A percentile compares a stretch with the other conserved stretches of the same genome.
These are phyloP conservation scores for Calliphora vomitoria DNA, from an alignment of 2,888 invertebrate species.

Conservation along the genomic window DNA sequence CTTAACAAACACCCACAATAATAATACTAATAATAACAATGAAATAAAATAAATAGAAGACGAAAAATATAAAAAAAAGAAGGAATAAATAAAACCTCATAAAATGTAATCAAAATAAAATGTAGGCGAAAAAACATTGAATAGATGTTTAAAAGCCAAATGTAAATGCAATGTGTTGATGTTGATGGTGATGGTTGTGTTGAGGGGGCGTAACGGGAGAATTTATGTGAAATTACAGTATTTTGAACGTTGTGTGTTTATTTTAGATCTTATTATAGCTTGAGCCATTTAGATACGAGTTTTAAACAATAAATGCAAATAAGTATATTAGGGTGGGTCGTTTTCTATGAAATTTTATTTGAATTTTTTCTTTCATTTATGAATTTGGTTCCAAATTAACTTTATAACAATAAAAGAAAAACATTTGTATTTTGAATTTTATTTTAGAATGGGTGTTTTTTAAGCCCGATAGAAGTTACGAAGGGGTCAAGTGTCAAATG, in stretches of 20 bases:
- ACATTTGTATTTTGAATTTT: too few relatives aligned
- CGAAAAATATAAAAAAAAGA: constrained; percentile 7
- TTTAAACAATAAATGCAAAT: background rate
- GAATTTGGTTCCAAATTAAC: too few relatives aligned
- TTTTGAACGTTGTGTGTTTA: background rate
- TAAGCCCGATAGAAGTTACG: too few relatives aligned
- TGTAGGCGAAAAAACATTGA: background rate
- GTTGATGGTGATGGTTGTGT: background rate
- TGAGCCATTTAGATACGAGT: background rate
- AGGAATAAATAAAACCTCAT: background rate
- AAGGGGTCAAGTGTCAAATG: too few relatives aligned
- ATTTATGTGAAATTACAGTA: background rate
- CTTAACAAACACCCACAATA: background rate
- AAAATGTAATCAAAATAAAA: constrained; percentile 37
- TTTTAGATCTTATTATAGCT: background rate
- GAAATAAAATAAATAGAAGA: background rate
- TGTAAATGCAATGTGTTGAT: background rate
- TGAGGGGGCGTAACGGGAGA: background rate
- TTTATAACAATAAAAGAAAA: too few relatives aligned
- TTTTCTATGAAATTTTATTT: too few relatives aligned
- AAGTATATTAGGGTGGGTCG: too few relatives aligned
- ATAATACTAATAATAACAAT: background rate
- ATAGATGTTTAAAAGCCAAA: constrained; percentile 1
- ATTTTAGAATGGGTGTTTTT: too few relatives aligned
- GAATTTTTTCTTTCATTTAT: too few relatives aligned